These are phyloP conservation scores for Synergus itoensis DNA, from an alignment of 2,888 invertebrate species.

Conservation along the genomic window DNA sequence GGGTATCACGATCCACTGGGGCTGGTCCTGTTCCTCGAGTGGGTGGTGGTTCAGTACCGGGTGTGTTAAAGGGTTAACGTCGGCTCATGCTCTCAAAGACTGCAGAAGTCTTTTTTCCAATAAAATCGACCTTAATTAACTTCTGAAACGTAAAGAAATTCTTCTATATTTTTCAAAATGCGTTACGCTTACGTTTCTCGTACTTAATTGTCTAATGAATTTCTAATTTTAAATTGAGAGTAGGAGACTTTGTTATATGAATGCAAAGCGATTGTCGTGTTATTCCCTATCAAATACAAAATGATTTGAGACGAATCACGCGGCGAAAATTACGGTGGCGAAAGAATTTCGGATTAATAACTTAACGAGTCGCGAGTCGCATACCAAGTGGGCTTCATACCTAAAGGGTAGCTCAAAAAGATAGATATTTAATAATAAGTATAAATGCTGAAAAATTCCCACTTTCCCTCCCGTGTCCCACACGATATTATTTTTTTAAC, in stretches of 20 bases:
- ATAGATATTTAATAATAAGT: no score
- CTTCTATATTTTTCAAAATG: slow-evolving; percentile 21
- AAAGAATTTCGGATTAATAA: slow-evolving; percentile 66
- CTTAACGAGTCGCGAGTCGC: slow-evolving; percentile 58
- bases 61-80: slow-evolving; percentile 60
- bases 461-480: no score
- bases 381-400: slow-evolving; percentile 45
- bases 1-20: slow-evolving; percentile 75
- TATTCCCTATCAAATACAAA: slow-evolving; percentile 58
- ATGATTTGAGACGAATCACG: slow-evolving; percentile 64
- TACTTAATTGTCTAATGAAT: neutral
- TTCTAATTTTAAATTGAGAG: neutral
- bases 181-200: neutral
- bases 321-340: slow-evolving; percentile 59
- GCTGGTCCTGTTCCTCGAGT: slow-evolving; percentile 62
- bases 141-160: slow-evolving; percentile 28
- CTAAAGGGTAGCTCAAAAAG: slow-evolving; percentile 41
- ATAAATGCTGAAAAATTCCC: no score
- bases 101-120: slow-evolving; percentile 44
- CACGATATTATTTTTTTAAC: no score
- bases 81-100: slow-evolving; percentile 52
- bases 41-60: slow-evolving; percentile 66
- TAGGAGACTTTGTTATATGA: neutral
- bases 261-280: slow-evolving; percentile 7
- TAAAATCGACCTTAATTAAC: slow-evolving; percentile 36